Evolutionary conservation across 2,113 vertebrate species (phyloP).

Genomic region (Gymnarchus niloticus): DNA sequence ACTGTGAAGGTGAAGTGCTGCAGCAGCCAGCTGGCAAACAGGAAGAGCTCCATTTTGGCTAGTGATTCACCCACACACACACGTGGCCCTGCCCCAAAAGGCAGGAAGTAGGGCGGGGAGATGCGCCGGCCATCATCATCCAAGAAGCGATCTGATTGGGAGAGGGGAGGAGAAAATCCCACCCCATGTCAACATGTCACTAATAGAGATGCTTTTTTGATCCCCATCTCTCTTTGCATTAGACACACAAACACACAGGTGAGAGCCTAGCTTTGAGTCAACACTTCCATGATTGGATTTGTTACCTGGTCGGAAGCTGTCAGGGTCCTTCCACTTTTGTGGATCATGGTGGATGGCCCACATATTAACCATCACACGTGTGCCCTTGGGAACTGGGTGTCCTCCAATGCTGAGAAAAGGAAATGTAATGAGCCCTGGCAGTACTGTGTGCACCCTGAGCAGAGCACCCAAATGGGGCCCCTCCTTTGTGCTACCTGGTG

Average conservation of each 20-base stretch:
- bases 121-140: slow-evolving; percentile 47
- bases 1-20: slow-evolving; percentile 58
- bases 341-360: slow-evolving; percentile 69
- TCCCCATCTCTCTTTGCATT: background rate
- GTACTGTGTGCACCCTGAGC: background rate
- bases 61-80: slow-evolving; percentile 67
- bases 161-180: background rate
- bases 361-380: slow-evolving; percentile 68
- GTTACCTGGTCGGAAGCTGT: slow-evolving; percentile 44
- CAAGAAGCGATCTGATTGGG: slow-evolving; percentile 59
- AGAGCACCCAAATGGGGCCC: too few relatives aligned
- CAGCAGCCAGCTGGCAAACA: slow-evolving; percentile 62
- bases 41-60: slow-evolving; percentile 65
- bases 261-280: too few relatives aligned
- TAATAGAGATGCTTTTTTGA: background rate
- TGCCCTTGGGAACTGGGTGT: slow-evolving; percentile 48
- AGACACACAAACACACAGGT: background rate
- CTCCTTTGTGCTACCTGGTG: slow-evolving; percentile 51
- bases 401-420: slow-evolving; percentile 50
- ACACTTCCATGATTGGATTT: background rate
- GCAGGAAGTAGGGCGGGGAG: slow-evolving; percentile 55
- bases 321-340: slow-evolving; percentile 56
- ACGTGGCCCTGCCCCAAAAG: slow-evolving; percentile 67
- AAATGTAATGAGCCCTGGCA: background rate
- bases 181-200: too few relatives aligned